Evolutionary conservation across 2,888 invertebrate genomes (phyloP).

Genomic region (Zygogramma bicolorata): DNA sequence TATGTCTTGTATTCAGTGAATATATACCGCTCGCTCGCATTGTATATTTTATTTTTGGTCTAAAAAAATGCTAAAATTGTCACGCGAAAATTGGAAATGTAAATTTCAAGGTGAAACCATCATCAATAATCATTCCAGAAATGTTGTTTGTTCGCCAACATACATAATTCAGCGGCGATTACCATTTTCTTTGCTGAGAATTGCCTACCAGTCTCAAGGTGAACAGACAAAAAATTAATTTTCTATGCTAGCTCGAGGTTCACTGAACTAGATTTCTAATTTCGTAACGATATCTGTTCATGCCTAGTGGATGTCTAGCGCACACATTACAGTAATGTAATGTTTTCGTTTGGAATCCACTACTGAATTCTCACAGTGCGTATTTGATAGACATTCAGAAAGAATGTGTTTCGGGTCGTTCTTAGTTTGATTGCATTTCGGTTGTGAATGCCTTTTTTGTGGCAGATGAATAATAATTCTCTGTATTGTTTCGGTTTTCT

Average conservation of each 20-base stretch:
- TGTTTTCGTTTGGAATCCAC: conserved; percentile 16
- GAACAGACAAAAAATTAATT: conserved; percentile 44
- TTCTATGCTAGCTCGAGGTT: conserved; percentile 42
- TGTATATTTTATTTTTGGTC: too few species aligned
- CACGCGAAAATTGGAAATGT: neutral
- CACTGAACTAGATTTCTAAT: conserved; percentile 47
- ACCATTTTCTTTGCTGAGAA: conserved; percentile 30
- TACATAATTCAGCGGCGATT: conserved; percentile 11
- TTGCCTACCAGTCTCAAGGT: conserved; percentile 41
- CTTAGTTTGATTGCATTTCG: too few species aligned
- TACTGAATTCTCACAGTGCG: neutral
- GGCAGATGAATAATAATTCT: too few species aligned
- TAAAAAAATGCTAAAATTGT: too few species aligned
- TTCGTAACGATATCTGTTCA: conserved; percentile 40
- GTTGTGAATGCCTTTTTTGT: too few species aligned
- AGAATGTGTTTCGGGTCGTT: too few species aligned
- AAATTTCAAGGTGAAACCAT: conserved; percentile 30
- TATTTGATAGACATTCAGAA: neutral
- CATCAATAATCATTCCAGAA: conserved; percentile 24
- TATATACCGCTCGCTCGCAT: too few species aligned
- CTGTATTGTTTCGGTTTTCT: too few species aligned
- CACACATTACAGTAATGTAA: neutral
- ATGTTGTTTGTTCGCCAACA: conserved; percentile 17
- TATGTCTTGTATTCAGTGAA: too few species aligned
- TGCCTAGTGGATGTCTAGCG: conserved; percentile 24